Evolutionary conservation across 2,113 vertebrate species (phyloP), one percentile per base, ranked within the genome.

Genomic region (Alces alces): DNA sequence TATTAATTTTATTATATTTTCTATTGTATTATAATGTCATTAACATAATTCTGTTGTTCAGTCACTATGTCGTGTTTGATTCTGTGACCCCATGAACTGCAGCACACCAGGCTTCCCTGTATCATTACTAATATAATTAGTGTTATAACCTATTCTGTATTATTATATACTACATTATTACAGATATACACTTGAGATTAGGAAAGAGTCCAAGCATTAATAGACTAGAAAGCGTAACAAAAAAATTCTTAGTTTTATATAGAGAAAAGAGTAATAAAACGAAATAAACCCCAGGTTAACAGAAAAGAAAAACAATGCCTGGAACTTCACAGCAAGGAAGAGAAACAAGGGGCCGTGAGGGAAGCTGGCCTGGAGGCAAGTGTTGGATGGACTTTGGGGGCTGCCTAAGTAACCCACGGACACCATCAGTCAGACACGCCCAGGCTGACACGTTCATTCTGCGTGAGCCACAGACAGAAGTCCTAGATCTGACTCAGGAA

Each of bases 161-260:
- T 54, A 82, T 82, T 36, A 54, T 54, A 54, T 36, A 33, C 47
- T 52, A 55, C 50, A 55, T 83, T 58, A 85, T 58, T 36, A 54
- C 30, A 76, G 39, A 66, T 66, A 30, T 30, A 83, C 45, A 80
- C 76, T 16, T 43, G 30, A 84, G 45, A 82, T 9, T 64, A 98
- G 45, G 55, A 93, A 88, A 11, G 39, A 86, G 36, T 80, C 33
- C 45, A 82, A 90, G 78, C 86, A 92, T 33, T 82, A 87, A 57
- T 1, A 96, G 89, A 85, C 14, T 64, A 80, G 66, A 60, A 55
- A 96, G 52, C 5, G 19, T 79, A 90, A 88, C 83, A 87, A 84
- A 82, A 60, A 84, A 89, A 54, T 23, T 27, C 43, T 50, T 87
- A 25, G 19, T 78, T 33, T 66, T 64, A 39, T 2, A 6, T 23